Evolutionary conservation across 2,797 vertebrate genomes (phyloP).

Genomic region (Sebastes taczanowskii): DNA sequence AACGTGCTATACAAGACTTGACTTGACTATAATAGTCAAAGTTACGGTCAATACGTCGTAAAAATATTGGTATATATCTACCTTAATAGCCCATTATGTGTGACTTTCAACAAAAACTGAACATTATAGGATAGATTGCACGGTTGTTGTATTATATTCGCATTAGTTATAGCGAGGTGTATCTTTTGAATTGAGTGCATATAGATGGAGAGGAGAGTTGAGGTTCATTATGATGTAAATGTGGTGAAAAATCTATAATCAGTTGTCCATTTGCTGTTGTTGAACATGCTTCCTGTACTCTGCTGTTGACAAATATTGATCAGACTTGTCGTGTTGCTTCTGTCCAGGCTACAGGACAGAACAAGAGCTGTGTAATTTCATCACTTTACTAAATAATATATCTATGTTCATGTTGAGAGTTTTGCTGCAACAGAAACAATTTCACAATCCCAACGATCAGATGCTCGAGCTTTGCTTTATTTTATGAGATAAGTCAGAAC

Average conservation of each 20-base stretch:
- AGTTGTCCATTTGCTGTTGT: neutral
- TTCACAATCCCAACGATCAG: neutral
- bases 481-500: neutral
- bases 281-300: too few species aligned
- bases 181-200: neutral
- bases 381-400: neutral
- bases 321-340: neutral
- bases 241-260: neutral
- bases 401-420: neutral
- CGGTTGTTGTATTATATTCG: neutral
- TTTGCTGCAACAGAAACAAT: neutral
- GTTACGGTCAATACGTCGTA: neutral
- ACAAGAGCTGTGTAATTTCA: neutral
- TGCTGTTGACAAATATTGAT: neutral
- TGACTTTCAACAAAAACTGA: neutral
- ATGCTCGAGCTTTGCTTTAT: neutral
- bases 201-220: neutral
- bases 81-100: neutral
- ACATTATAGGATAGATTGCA: neutral
- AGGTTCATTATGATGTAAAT: neutral
- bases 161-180: neutral
- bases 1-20: too few species aligned
- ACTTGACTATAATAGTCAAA: too few species aligned
- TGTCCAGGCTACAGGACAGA: neutral
- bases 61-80: neutral